Evolutionary conservation across 1,140 invertebrate species (phyloP), one percentile per base, ranked within the genome.

Genomic region (Panulirus ornatus): DNA sequence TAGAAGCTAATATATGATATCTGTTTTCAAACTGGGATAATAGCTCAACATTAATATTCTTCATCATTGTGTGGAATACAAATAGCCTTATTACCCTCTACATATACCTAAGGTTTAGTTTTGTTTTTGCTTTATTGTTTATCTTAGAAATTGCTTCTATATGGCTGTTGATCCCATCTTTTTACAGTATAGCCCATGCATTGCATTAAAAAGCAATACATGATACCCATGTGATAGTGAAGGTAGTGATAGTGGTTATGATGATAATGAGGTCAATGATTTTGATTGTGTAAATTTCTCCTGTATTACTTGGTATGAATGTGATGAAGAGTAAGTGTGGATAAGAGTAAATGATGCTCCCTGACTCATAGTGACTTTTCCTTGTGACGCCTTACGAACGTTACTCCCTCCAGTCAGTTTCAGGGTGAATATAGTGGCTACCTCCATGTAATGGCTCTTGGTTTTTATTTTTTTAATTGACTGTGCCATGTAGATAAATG

Each of bases 331-430:
- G 79, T 89, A 83, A 70, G 71, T 76, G 88, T 76, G 47, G 42
- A 58, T 40, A 63, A 51, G 88, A 90, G 88, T 90, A 90, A 90
- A 90, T 83, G 88, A 83, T 90, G 88, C 88, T 90, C 79, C 86
- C 88, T 90, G 88, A 90, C 88, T 79, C 88, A 88, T 70, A 34
- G 40, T 89, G 79, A 83, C 79, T 81, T 88, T 89, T 89, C 81
- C 88, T 89, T 89, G 58, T 58, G 88, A 89, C 88, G 79, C 88
- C 88, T 89, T 89, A 89, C 47, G 51, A 81, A 36, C 58, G 75
- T 70, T 81, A 79, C 86, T 88, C 76, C 76, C 86, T 88, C 86
- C 86, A 81, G 51, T 30, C 51, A 66, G 85, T 79, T 36, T 44
- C 76, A 66, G 86, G 84, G 84, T 76, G 71, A 73, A 75, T 73